Evolutionary conservation across 1,140 invertebrate species (phyloP).

Genomic region (Vanessa tameamea): DNA sequence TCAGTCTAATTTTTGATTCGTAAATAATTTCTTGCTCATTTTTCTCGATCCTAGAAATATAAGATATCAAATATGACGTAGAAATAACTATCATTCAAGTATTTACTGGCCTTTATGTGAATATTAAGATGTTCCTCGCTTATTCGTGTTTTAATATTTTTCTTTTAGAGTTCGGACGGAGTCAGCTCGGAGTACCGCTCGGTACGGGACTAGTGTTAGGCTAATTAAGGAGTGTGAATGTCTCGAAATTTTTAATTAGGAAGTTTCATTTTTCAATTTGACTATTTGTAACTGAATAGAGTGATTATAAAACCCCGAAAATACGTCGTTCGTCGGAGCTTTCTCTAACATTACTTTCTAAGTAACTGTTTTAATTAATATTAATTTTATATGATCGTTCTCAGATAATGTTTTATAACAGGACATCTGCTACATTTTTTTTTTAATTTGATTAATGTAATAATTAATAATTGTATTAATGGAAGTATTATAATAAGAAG

Average conservation of each 20-base stretch:
- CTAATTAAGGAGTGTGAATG: conserved; percentile 70
- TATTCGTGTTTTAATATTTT: conserved; percentile 58
- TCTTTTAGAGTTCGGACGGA: conserved; percentile 41
- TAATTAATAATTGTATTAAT: conserved; percentile 51
- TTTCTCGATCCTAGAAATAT: conserved; percentile 63
- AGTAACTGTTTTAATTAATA: conserved; percentile 39
- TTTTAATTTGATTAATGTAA: conserved; percentile 50
- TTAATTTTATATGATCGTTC: conserved; percentile 47
- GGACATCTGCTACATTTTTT: conserved; percentile 44
- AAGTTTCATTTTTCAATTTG: conserved; percentile 56
- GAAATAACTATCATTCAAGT: conserved; percentile 69
- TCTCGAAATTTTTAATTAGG: conserved; percentile 56
- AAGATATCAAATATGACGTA: conserved; percentile 68
- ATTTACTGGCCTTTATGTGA: conserved; percentile 74
- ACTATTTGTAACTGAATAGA: conserved; percentile 55
- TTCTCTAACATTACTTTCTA: conserved; percentile 56
- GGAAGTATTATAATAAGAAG: conserved; percentile 57
- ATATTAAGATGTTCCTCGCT: conserved; percentile 63
- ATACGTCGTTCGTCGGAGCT: conserved; percentile 45
- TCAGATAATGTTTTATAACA: conserved; percentile 55
- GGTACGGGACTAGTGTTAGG: conserved; percentile 62
- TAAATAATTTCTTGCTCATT: conserved; percentile 63
- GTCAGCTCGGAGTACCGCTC: conserved; percentile 53
- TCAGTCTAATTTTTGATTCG: conserved; percentile 31
- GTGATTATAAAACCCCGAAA: conserved; percentile 67